Percentiles rank a stretch among this genome's conserved stretches.
phyloP scores from a whole-genome alignment of 2,797 vertebrate species.

The Siniperca undulata region DNA sequence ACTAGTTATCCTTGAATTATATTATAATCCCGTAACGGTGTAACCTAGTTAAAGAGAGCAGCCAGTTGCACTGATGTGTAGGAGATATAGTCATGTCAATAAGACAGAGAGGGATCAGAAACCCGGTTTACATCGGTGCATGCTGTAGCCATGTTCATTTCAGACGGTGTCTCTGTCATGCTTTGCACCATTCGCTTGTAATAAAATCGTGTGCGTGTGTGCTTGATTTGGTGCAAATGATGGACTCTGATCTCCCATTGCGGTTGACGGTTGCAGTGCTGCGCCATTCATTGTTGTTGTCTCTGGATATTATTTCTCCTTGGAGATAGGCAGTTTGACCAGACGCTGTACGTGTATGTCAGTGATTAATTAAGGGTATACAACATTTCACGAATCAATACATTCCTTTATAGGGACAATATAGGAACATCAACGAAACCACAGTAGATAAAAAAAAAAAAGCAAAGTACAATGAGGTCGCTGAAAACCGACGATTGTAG shows the following conservation, averaged over 20 bases:
- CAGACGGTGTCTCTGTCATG: slow-evolving; percentile 78
- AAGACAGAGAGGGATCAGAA: slow-evolving; percentile 20
- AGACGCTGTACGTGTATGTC: slow-evolving; percentile 20
- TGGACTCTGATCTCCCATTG: slow-evolving; percentile 40
- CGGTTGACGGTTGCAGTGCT: slow-evolving; percentile 70
- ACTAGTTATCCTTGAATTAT: slow-evolving; percentile 35
- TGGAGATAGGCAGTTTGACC: slow-evolving; percentile 50
- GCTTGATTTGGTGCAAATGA: slow-evolving; percentile 43
- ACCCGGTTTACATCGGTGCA: slow-evolving; percentile 36
- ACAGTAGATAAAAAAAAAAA: neutral
- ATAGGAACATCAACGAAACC: neutral
- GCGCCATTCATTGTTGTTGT: slow-evolving; percentile 69
- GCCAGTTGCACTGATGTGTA: slow-evolving; percentile 35
- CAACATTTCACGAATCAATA: slow-evolving; percentile 10
- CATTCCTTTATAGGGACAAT: slow-evolving; percentile 8
- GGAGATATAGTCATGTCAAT: slow-evolving; percentile 18
- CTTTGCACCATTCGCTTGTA: slow-evolving; percentile 39
- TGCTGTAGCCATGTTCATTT: slow-evolving; percentile 63
- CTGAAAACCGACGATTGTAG: neutral
- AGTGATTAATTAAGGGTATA: slow-evolving; percentile 26
- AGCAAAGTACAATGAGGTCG: neutral
- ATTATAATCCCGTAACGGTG: slow-evolving; percentile 12
- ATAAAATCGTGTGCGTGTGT: slow-evolving; percentile 5
- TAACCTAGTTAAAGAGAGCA: slow-evolving; percentile 44
- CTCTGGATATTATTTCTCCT: slow-evolving; percentile 55